Evolutionary conservation across 2,888 invertebrate genomes (phyloP).

Genomic region (Physocephala rufipes): DNA sequence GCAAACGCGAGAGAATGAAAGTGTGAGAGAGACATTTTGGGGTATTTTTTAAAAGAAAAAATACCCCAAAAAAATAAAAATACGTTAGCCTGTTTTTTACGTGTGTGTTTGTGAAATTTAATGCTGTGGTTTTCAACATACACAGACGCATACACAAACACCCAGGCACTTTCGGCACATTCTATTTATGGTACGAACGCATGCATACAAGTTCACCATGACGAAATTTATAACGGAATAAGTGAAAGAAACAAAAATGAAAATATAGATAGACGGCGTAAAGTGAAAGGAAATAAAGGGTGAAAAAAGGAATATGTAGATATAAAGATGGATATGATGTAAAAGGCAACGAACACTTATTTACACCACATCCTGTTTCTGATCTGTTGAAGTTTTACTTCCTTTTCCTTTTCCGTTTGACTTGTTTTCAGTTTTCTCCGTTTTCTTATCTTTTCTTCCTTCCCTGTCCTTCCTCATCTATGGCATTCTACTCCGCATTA

Average conservation of each 20-base stretch:
- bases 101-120: not conserved
- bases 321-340: conserved; percentile 4
- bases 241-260: conserved; percentile 25
- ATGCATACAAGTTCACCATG: conserved; percentile 24
- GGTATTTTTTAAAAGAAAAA: not conserved
- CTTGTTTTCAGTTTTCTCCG: too few species aligned
- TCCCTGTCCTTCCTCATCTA: not conserved
- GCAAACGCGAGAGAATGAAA: too few species aligned
- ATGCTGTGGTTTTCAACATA: conserved; percentile 15
- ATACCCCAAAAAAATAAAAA: not conserved
- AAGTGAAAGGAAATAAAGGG: conserved; percentile 24
- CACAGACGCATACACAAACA: not conserved
- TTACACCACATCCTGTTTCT: conserved; percentile 32
- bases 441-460: conserved; percentile 10
- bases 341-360: too few species aligned
- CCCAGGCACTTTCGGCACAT: too few species aligned
- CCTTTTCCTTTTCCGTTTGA: too few species aligned
- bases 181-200: conserved; percentile 3
- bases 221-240: conserved; percentile 37
- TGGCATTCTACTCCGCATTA: not conserved
- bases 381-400: conserved; percentile 4
- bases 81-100: not conserved
- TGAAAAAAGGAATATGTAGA: not conserved
- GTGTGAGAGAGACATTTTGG: conserved; percentile 12
- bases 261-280: not conserved